Evolutionary conservation across 2,888 invertebrate genomes (phyloP).

Genomic region (Eupithecia pulchellata): DNA sequence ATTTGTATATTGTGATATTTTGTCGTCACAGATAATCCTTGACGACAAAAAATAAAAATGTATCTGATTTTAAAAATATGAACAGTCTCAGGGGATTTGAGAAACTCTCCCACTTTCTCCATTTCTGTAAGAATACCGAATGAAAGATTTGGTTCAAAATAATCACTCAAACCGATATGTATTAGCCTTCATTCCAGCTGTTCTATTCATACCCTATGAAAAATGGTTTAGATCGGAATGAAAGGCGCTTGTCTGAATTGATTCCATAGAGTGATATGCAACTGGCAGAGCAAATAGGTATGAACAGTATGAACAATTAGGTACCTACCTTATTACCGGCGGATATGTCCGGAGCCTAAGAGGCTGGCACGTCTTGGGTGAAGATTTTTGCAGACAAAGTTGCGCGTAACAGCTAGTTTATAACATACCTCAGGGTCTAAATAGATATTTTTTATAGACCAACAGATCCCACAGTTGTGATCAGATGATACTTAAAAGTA

Average conservation of each 20-base stretch:
- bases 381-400: too few species aligned
- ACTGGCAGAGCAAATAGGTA: background rate
- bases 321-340: too few species aligned
- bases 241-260: conserved; percentile 62
- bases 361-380: too few species aligned
- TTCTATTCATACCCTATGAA: conserved; percentile 71
- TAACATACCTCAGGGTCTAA: too few species aligned
- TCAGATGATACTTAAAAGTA: too few species aligned
- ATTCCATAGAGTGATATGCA: conserved; percentile 13
- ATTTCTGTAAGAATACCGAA: background rate
- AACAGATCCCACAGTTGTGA: too few species aligned
- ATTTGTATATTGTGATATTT: background rate
- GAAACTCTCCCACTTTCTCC: background rate
- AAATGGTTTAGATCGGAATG: conserved; percentile 67
- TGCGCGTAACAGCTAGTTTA: too few species aligned
- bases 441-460: too few species aligned
- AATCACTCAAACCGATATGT: conserved; percentile 4
- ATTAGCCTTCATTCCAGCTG: conserved; percentile 61
- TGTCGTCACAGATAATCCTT: too few species aligned
- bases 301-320: background rate
- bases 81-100: background rate
- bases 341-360: too few species aligned
- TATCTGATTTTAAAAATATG: background rate
- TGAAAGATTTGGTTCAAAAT: background rate
- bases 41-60: background rate